Evolutionary conservation across 1,140 invertebrate species (phyloP).

Genomic region (Pissodes strobi): DNA sequence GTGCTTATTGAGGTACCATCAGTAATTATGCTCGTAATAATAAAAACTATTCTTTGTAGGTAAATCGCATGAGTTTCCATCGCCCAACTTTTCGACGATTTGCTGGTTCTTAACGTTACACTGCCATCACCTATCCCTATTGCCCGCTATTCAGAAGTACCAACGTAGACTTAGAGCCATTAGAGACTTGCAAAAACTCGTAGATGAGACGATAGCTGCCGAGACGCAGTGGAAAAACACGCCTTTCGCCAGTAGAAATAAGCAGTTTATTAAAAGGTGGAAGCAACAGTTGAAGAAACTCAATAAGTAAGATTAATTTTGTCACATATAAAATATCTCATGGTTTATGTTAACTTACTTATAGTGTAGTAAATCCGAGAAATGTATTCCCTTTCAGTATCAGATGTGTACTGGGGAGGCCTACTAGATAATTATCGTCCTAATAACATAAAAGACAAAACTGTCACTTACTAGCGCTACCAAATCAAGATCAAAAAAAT

Average conservation of each 20-base stretch:
- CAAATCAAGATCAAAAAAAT: too few relatives aligned
- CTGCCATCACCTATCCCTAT: conserved; percentile 87
- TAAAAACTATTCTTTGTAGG: conserved; percentile 48
- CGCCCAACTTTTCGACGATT: conserved; percentile 91
- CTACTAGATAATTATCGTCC: too few relatives aligned
- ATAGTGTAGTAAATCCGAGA: not conserved
- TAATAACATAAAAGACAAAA: too few relatives aligned
- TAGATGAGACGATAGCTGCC: conserved; percentile 82
- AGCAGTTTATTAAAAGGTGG: conserved; percentile 84
- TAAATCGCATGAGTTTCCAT: conserved; percentile 67
- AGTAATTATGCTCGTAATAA: not conserved
- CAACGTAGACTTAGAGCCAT: conserved; percentile 80
- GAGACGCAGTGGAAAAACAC: conserved; percentile 84
- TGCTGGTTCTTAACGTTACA: conserved; percentile 96
- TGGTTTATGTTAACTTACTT: not conserved
- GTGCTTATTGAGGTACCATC: too few relatives aligned
- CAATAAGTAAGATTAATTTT: conserved; percentile 58
- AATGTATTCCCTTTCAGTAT: too few relatives aligned
- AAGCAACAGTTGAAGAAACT: conserved; percentile 78
- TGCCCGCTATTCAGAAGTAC: conserved; percentile 88
- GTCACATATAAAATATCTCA: not conserved
- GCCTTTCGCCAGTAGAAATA: conserved; percentile 78
- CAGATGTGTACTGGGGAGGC: too few relatives aligned
- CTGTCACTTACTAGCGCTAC: too few relatives aligned
- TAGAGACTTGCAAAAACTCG: conserved; percentile 87